Base-by-base conservation (phyloP, 37 sponge, comb jelly and placozoan genomes). In the Tethya wilhelma region DNA sequence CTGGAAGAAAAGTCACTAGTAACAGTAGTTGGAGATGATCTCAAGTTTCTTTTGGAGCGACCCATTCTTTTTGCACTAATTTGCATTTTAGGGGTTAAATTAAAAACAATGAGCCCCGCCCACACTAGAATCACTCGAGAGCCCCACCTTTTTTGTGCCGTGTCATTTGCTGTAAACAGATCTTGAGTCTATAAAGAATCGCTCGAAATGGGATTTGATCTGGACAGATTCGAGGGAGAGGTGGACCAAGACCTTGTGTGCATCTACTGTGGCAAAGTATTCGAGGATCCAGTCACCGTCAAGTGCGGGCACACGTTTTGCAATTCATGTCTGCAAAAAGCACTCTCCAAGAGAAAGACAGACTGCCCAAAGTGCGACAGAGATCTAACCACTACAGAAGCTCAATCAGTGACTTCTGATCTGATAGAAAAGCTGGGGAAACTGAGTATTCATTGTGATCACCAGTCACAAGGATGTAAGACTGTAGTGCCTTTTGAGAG, bases 291-390 rank as follows among this genome's bases (percentile, higher is more conserved):
- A 28, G 69, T 74, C 38, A 14, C 44, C 7, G 65, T 28, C 0
- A 58, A 26, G 20, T 81, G 88, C 37, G 77, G 82, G 0, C 82
- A 86, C 74, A 20, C 26, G 20, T 78, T 71, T 71, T 86, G 87
- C 74, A n/a, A 31, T 17, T 0, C 25, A 33, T 86, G 87, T 41
- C 29, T 84, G 69, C 59, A 84, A 69, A 38, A 38, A 28, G 70
- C 78, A 0, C 1, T 38, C 0, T 25, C 42, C 4, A 59, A 43
- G 19, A 44, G 64, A 30, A 37, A 41, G 1, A 28, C 20, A 28
- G 41, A 59, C 17, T 86, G 87, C 36, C 67, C 79, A 1, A 25
- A 33, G 11, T 78, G 78, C 64, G 34, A 64, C 0, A 14, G 39
- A 20, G 73, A 33, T 2, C 4, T 73, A 4, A 22, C 49, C 17